These are phyloP conservation scores for Alca torda DNA, from an alignment of 2,797 vertebrate species.

Conservation along the genomic window DNA sequence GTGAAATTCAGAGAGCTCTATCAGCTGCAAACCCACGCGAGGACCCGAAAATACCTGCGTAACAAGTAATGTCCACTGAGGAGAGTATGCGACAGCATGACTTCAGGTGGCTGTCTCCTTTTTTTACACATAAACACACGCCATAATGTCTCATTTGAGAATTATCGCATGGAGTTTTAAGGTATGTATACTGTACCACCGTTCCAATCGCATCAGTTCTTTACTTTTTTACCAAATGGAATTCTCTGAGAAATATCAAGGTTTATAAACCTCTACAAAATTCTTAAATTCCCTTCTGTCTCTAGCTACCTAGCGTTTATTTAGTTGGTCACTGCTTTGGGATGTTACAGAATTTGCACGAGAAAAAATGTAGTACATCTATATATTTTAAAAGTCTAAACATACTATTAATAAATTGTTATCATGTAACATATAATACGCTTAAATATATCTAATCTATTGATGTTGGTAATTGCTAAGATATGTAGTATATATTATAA, in stretches of 20 bases:
- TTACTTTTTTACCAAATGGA: background rate
- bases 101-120: background rate
- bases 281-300: background rate
- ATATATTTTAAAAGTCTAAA: background rate
- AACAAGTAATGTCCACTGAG: background rate
- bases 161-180: background rate
- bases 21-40: background rate
- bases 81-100: background rate
- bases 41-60: background rate
- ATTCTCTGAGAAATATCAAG: background rate
- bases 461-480: background rate
- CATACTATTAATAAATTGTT: background rate
- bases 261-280: background rate
- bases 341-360: background rate
- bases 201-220: background rate
- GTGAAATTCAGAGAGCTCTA: background rate
- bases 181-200: background rate
- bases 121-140: background rate
- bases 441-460: background rate
- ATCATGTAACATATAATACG: background rate
- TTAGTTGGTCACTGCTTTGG: background rate
- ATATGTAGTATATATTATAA: background rate
- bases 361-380: background rate
- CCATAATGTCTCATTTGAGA: background rate
- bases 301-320: background rate